phyloP scores from a whole-genome alignment of 2,113 vertebrate genomes.

The Toxotes jaculatrix region DNA sequence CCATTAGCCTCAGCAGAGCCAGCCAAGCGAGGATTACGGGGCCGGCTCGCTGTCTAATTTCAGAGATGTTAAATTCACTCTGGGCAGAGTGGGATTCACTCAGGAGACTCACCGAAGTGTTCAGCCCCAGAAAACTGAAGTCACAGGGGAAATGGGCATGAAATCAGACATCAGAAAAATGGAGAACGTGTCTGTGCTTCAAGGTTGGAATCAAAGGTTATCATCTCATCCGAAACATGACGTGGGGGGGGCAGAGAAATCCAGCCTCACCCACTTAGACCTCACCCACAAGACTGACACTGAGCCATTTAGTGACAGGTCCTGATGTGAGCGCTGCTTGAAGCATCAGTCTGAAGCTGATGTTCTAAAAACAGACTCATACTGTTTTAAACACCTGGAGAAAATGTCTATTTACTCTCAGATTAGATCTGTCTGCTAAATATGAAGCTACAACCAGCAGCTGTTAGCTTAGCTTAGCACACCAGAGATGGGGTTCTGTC shows the following conservation, averaged over 20 bases:
- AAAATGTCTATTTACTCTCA: no score
- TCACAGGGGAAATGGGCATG: slow-evolving; percentile 2
- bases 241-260: background rate
- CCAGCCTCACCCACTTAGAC: background rate
- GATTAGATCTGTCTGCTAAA: background rate
- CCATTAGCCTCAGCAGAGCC: slow-evolving; percentile 60
- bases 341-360: background rate
- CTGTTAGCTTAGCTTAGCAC: background rate
- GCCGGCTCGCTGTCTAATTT: slow-evolving; percentile 51
- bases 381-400: background rate
- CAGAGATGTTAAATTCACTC: slow-evolving; percentile 60
- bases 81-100: slow-evolving; percentile 50
- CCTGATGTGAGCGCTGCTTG: background rate
- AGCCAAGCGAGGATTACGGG: slow-evolving; percentile 47
- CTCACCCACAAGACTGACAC: background rate
- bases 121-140: slow-evolving; percentile 32
- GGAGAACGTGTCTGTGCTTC: background rate
- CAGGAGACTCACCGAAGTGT: slow-evolving; percentile 52
- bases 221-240: background rate
- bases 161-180: slow-evolving; percentile 10
- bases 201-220: background rate
- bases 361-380: background rate
- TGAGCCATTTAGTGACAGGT: background rate
- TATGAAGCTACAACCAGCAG: background rate
- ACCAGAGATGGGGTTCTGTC: no score